These are phyloP conservation scores for Lepilemur septentrionalis DNA, from an alignment of 2,797 vertebrate species.

Conservation along the genomic window DNA sequence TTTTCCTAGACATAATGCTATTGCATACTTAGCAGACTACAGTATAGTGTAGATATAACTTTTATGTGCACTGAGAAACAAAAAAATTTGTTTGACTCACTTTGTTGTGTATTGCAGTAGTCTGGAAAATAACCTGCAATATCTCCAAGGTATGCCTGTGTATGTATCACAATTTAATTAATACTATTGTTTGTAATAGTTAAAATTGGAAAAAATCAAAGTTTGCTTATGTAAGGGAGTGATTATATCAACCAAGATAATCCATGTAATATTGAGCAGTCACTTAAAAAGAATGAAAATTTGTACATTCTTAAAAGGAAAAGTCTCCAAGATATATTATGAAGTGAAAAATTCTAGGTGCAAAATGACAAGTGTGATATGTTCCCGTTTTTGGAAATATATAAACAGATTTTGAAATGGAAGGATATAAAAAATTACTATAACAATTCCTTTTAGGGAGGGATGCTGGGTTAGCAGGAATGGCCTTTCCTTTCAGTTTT, in stretches of 20 bases:
- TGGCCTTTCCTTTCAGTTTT: background rate
- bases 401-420: background rate
- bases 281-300: background rate
- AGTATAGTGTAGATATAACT: background rate
- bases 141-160: background rate
- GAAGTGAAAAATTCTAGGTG: background rate
- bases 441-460: background rate
- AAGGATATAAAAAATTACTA: background rate
- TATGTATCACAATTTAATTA: background rate
- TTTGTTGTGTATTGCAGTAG: background rate
- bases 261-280: background rate
- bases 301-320: background rate
- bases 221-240: background rate
- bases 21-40: background rate
- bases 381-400: background rate
- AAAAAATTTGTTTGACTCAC: background rate
- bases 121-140: background rate
- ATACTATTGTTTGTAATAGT: background rate
- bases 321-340: background rate
- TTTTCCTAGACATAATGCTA: background rate
- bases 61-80: background rate
- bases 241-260: background rate
- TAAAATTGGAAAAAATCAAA: background rate
- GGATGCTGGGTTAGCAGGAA: background rate
- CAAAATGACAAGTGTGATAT: background rate